Evolutionary conservation across 1,140 invertebrate species (phyloP).

Genomic region (Eupristina koningsbergeri): DNA sequence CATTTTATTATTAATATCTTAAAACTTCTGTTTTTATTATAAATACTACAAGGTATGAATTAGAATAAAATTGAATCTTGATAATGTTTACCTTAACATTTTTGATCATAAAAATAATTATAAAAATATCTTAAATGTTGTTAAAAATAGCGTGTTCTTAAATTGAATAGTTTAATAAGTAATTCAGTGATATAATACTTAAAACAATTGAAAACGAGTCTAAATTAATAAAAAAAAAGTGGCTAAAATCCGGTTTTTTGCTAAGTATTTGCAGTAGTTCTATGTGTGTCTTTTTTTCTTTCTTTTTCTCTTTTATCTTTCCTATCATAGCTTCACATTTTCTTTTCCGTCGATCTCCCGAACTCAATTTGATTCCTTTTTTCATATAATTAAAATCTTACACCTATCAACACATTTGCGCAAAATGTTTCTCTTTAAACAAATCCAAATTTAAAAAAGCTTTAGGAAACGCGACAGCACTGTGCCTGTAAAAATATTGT

Average conservation of each 20-base stretch:
- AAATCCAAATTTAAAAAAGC: not conserved
- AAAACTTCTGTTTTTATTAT: too few species aligned
- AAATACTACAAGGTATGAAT: too few species aligned
- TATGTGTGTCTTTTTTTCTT: conserved; percentile 40
- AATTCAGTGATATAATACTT: not conserved
- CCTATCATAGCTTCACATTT: conserved; percentile 43
- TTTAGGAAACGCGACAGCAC: not conserved
- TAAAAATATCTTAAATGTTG: too few species aligned
- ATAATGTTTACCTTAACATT: too few species aligned
- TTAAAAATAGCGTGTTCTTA: not conserved
- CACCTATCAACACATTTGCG: not conserved
- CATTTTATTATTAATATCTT: too few species aligned
- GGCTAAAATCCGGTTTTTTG: conserved; percentile 10
- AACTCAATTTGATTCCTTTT: not conserved
- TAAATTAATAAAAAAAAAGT: conserved; percentile 27
- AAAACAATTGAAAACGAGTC: not conserved
- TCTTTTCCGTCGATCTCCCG: not conserved
- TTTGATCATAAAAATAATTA: too few species aligned
- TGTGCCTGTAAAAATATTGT: too few species aligned
- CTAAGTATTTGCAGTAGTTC: conserved; percentile 41
- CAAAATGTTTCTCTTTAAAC: not conserved
- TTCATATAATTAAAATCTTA: too few species aligned
- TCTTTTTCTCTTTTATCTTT: conserved; percentile 47
- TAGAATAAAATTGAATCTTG: too few species aligned
- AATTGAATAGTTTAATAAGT: not conserved